A percentile compares a stretch with the other conserved stretches of the same genome.
phyloP scores from a whole-genome alignment of 2,113 vertebrate genomes.

The Athene noctua region DNA sequence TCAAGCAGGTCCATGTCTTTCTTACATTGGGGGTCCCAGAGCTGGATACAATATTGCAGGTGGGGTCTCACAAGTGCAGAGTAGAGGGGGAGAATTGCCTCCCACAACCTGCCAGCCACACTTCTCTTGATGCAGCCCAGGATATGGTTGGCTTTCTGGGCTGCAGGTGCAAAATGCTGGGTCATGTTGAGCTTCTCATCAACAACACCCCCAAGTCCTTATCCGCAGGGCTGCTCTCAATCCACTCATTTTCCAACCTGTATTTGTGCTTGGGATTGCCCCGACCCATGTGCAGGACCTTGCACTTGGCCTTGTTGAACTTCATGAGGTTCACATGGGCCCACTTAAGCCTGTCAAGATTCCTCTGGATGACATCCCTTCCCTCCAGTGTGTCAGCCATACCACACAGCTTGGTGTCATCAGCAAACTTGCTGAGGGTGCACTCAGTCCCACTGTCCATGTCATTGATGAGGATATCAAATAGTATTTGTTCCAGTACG shows the following conservation, averaged over 20 bases:
- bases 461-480: neutral
- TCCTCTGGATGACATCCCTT: neutral
- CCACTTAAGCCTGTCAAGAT: neutral
- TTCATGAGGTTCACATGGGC: too few relatives aligned
- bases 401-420: neutral
- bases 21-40: neutral
- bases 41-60: neutral
- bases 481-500: rapidly evolving
- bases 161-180: rapidly evolving
- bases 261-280: too few relatives aligned
- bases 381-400: rapidly evolving
- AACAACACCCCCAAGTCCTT: neutral
- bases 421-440: neutral
- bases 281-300: rapidly evolving
- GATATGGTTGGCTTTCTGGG: rapidly evolving
- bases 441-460: neutral
- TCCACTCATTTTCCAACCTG: neutral
- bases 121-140: neutral
- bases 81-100: neutral
- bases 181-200: neutral
- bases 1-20: neutral
- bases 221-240: neutral
- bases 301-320: neutral
- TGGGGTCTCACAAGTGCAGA: neutral
- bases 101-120: rapidly evolving